Percentiles rank a stretch among this genome's conserved stretches.
These are phyloP conservation scores for Deilephila elpenor DNA, from an alignment of 2,888 invertebrate species.

Conservation along the genomic window DNA sequence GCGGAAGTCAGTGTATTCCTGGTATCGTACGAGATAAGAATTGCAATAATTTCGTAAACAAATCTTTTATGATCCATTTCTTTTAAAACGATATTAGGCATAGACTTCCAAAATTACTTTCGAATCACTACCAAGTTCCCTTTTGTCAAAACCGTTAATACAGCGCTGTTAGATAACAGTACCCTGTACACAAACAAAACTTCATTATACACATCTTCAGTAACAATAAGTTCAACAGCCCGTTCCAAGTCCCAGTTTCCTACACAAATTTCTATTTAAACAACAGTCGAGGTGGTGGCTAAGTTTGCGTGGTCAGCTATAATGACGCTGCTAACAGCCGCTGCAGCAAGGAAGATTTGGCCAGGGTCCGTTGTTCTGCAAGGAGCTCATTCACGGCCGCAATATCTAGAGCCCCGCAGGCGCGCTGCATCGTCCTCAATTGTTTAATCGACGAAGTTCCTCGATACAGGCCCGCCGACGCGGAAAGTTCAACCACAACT, in stretches of 20 bases:
- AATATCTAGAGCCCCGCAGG: slow-evolving; percentile 59
- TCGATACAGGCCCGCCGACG: slow-evolving; percentile 67
- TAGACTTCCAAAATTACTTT: too few relatives aligned
- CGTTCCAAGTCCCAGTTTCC: slow-evolving; percentile 31
- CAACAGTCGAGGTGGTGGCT: background rate
- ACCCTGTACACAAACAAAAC: background rate
- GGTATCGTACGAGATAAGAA: background rate
- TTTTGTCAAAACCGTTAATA: background rate
- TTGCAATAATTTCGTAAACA: background rate
- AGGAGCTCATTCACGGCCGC: slow-evolving; percentile 48
- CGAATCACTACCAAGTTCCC: too few relatives aligned
- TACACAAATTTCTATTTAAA: slow-evolving; percentile 10
- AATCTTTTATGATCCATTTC: background rate
- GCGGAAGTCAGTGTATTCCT: slow-evolving; percentile 32
- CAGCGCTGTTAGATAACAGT: background rate
- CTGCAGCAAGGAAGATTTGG: slow-evolving; percentile 16
- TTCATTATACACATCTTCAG: background rate
- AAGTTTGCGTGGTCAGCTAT: slow-evolving; percentile 25
- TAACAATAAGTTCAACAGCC: slow-evolving; percentile 30
- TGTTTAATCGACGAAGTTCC: slow-evolving; percentile 75
- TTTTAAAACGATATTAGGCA: background rate
- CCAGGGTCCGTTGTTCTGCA: slow-evolving; percentile 28
- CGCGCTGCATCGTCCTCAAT: slow-evolving; percentile 56
- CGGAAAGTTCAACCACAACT: slow-evolving; percentile 66
- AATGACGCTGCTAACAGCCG: slow-evolving; percentile 17